These are phyloP conservation scores for Mesoclemmys tuberculata DNA, from an alignment of 2,113 vertebrate genomes.

Conservation along the genomic window DNA sequence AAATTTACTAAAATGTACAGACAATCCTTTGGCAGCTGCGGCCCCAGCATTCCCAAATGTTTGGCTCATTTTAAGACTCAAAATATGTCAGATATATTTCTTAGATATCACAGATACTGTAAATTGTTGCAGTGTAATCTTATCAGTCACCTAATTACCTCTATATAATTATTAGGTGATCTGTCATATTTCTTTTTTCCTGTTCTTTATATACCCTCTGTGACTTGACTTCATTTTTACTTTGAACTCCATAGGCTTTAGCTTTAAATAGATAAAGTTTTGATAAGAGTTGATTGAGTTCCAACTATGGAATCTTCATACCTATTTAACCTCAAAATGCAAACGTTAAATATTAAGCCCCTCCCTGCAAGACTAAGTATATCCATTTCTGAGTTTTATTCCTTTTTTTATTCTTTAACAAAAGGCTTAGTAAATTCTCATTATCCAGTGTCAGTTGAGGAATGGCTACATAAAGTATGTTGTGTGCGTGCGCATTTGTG, in stretches of 20 bases:
- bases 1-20: not conserved
- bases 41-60: not conserved
- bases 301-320: constrained; percentile 46
- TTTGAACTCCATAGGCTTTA: constrained; percentile 2
- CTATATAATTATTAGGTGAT: constrained; percentile 6
- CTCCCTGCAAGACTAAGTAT: not conserved
- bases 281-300: constrained; percentile 2
- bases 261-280: constrained; percentile 38
- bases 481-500: not conserved
- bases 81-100: not conserved
- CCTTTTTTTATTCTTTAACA: constrained; percentile 22
- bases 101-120: not conserved
- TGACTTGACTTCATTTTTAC: constrained; percentile 2
- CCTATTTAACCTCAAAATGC: constrained; percentile 37
- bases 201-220: not conserved
- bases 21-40: rapidly evolving
- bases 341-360: constrained; percentile 32
- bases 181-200: not conserved
- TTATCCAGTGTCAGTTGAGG: constrained; percentile 33
- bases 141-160: not conserved
- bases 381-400: constrained; percentile 45
- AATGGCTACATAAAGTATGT: not conserved
- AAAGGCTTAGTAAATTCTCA: constrained; percentile 48
- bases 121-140: not conserved
- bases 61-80: not conserved